phyloP scores from a whole-genome alignment of 2,888 invertebrate genomes.

The Drosophila gaucha region DNA sequence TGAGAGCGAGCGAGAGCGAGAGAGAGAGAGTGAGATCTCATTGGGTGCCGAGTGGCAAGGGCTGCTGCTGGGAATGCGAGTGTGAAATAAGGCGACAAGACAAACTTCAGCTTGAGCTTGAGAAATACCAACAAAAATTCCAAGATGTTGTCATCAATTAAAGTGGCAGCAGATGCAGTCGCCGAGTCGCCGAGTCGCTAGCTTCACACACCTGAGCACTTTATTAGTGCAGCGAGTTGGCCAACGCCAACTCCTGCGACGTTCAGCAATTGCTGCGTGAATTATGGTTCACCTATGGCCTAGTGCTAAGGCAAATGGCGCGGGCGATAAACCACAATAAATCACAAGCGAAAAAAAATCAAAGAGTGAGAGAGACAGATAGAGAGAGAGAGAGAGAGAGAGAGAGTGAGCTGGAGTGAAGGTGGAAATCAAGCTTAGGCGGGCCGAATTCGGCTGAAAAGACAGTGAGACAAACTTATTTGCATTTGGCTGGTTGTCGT shows the following conservation, averaged over 20 bases:
- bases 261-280: constrained; percentile 43
- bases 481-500: constrained; percentile 66
- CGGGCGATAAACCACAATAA: constrained; percentile 66
- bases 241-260: neutral
- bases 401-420: constrained; percentile 33
- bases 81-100: constrained; percentile 64
- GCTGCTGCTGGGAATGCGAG: constrained; percentile 46
- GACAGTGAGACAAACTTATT: constrained; percentile 64
- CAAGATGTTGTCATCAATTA: constrained; percentile 85
- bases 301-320: constrained; percentile 59
- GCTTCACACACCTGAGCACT: constrained; percentile 84
- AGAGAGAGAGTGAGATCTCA: constrained; percentile 20
- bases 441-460: constrained; percentile 67
- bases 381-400: constrained; percentile 6
- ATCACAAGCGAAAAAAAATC: constrained; percentile 45
- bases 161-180: constrained; percentile 57
- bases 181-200: constrained; percentile 22
- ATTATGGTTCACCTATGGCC: constrained; percentile 67
- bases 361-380: constrained; percentile 3
- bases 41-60: constrained; percentile 1
- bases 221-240: constrained; percentile 78
- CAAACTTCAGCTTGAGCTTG: constrained; percentile 50
- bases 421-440: constrained; percentile 55
- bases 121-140: constrained; percentile 83
- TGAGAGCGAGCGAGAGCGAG: neutral